Conservation (phyloP, 2,113 vertebrate species). For the Aplodontia rufa region DNA sequence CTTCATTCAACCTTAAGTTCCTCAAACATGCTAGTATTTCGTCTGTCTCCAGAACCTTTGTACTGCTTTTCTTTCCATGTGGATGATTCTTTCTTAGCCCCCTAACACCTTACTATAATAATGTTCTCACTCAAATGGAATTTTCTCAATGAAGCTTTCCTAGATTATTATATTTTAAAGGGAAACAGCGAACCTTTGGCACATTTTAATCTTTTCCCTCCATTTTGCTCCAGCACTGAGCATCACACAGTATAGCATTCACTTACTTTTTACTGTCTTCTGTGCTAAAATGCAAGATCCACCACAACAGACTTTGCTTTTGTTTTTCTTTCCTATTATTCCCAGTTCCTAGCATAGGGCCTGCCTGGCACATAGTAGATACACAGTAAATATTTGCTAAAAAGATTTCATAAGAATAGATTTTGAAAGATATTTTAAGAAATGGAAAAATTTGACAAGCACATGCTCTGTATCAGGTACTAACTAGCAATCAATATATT, state of each 20-base stretch:
- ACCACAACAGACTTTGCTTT: neutral
- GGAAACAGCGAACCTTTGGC: neutral
- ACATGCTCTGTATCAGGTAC: neutral
- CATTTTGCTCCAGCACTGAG: neutral
- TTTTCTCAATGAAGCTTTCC: neutral
- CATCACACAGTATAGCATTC: neutral
- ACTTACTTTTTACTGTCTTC: slow-evolving; percentile 15
- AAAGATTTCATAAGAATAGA: neutral
- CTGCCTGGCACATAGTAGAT: neutral
- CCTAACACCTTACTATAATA: neutral
- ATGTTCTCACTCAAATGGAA: neutral
- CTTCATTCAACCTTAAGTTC: neutral
- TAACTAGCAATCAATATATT: neutral
- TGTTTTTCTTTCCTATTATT: neutral
- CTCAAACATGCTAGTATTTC: neutral
- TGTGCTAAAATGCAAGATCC: neutral
- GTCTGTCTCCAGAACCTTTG: neutral
- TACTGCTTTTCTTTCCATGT: neutral
- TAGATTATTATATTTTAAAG: neutral
- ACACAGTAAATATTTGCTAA: neutral
- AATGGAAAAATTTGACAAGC: neutral
- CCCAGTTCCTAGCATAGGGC: neutral
- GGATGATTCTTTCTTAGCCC: neutral
- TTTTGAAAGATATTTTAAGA: slow-evolving; percentile 8
- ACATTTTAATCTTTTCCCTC: neutral